Evolutionary conservation across 53 echinoderm and acorn worm genomes (phyloP).

Genomic region (Antedon mediterranea): DNA sequence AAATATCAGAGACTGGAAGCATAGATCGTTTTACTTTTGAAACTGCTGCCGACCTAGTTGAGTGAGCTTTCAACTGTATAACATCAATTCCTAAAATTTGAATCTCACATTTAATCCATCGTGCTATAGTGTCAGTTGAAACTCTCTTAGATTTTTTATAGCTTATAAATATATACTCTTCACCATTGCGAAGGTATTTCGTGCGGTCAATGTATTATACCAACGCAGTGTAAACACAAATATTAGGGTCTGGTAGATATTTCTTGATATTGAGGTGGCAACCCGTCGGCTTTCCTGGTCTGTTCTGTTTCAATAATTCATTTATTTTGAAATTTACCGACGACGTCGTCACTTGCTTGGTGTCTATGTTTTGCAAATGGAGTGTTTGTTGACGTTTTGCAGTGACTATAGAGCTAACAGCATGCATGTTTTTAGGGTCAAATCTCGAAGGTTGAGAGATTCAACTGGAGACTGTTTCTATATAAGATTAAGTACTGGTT

Average conservation of each 20-base stretch:
- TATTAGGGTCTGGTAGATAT: neutral
- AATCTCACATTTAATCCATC: conserved; percentile 25
- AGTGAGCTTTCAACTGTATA: conserved; percentile 18
- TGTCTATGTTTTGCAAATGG: neutral
- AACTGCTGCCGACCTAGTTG: conserved; percentile 22
- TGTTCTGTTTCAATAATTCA: conserved; percentile 12
- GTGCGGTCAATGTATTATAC: conserved; percentile 2
- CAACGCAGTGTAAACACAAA: conserved; percentile 2
- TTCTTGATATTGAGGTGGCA: neutral
- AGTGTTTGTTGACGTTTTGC: conserved; percentile 13
- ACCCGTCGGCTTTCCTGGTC: conserved; percentile 9
- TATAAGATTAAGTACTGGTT: neutral
- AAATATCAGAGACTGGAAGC: conserved; percentile 9
- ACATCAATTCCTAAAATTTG: conserved; percentile 22
- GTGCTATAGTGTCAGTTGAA: conserved; percentile 12
- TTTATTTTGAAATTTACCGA: neutral
- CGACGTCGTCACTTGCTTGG: neutral
- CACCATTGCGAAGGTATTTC: neutral
- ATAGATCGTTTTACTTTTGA: conserved; percentile 6
- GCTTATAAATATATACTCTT: conserved; percentile 17
- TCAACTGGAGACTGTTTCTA: no score
- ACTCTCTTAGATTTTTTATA: conserved; percentile 25
- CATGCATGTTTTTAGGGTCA: conserved; percentile 3
- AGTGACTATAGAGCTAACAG: neutral
- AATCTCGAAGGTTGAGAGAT: neutral